A percentile compares a stretch with the other conserved stretches of the same genome.
Evolutionary conservation across 2,888 invertebrate genomes (phyloP).

Genomic region (Drosophila colorata): DNA sequence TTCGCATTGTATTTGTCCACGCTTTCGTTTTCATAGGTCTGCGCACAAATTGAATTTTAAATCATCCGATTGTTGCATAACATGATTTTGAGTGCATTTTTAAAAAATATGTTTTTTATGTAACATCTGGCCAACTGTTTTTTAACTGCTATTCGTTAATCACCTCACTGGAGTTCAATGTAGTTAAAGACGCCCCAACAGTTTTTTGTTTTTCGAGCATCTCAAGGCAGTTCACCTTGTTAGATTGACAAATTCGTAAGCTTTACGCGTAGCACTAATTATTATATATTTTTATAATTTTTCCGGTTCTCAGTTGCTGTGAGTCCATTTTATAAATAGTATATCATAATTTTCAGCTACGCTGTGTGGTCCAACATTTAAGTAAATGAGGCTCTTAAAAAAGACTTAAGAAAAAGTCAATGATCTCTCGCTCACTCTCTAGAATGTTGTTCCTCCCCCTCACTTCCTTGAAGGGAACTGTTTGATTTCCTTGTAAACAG

Average conservation of each 20-base stretch:
- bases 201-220: background rate
- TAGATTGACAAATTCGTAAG: conserved; percentile 11
- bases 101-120: conserved; percentile 3
- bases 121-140: conserved; percentile 40
- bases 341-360: conserved; percentile 8
- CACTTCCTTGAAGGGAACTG: conserved; percentile 23
- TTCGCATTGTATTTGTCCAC: conserved; percentile 46
- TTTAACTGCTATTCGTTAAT: conserved; percentile 24
- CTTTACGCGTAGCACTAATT: background rate
- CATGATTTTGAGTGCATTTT: conserved; percentile 17
- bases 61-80: conserved; percentile 45
- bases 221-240: conserved; percentile 32
- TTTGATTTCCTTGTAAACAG: conserved; percentile 76
- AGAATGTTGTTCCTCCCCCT: background rate
- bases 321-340: conserved; percentile 4
- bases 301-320: conserved; percentile 8
- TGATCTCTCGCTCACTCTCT: conserved; percentile 20
- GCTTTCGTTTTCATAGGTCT: conserved; percentile 61
- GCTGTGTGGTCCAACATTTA: conserved; percentile 30
- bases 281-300: conserved; percentile 18
- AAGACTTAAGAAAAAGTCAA: conserved; percentile 24
- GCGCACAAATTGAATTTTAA: conserved; percentile 65
- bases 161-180: conserved; percentile 36
- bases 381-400: conserved; percentile 1
- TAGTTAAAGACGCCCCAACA: conserved; percentile 30